A percentile compares a stretch with the other conserved stretches of the same genome.
phyloP scores from a whole-genome alignment of 2,888 invertebrate genomes.

The Synanthedon formicaeformis region DNA sequence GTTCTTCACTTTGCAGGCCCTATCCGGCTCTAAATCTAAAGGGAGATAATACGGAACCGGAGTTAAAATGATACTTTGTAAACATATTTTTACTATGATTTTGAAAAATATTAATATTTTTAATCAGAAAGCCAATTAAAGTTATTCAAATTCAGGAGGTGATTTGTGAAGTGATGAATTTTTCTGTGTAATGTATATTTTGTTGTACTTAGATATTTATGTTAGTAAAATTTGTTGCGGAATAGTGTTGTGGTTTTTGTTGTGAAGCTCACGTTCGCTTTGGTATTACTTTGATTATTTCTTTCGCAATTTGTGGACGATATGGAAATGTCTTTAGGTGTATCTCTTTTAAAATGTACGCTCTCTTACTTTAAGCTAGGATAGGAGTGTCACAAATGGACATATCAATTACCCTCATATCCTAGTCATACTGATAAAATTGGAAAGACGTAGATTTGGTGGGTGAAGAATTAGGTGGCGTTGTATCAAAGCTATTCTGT shows the following conservation, averaged over 20 bases:
- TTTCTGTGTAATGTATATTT: conserved; percentile 39
- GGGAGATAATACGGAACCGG: conserved; percentile 34
- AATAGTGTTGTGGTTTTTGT: conserved; percentile 1
- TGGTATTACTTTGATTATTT: not conserved
- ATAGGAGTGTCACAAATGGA: no score
- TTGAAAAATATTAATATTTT: not conserved
- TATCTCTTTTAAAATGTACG: no score
- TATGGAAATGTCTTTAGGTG: not conserved
- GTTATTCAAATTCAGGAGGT: not conserved
- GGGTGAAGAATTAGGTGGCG: no score
- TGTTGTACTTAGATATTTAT: conserved; percentile 54
- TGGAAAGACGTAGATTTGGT: no score
- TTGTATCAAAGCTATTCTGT: no score
- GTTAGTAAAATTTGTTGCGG: conserved; percentile 51
- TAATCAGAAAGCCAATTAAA: not conserved
- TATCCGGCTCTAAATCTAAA: conserved; percentile 61
- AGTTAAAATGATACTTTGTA: not conserved
- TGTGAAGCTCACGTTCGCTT: not conserved
- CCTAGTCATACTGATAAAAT: no score
- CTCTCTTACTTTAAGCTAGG: no score
- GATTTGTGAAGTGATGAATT: conserved; percentile 11
- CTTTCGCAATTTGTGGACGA: not conserved
- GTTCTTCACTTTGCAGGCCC: conserved; percentile 64
- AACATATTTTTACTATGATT: not conserved
- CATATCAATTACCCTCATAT: no score